Evolutionary conservation across 2,113 vertebrate species (phyloP).

Genomic region (Helogale parvula): DNA sequence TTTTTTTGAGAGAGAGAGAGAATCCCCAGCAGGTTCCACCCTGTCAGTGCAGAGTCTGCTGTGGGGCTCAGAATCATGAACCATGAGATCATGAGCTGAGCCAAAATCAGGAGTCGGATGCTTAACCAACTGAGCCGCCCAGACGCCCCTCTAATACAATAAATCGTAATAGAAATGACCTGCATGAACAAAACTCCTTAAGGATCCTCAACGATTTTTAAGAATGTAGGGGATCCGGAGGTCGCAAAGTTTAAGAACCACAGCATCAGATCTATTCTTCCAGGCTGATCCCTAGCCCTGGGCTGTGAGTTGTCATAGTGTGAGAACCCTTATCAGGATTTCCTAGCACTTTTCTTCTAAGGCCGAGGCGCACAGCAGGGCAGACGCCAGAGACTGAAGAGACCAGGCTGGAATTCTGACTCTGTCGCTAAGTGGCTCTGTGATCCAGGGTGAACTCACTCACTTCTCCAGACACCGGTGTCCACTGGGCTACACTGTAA

Average conservation of each 20-base stretch:
- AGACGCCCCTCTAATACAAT: background rate
- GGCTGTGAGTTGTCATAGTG: background rate
- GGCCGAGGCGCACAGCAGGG: background rate
- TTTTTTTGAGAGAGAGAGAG: too few relatives aligned
- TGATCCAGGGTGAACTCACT: background rate
- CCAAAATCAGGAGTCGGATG: too few relatives aligned
- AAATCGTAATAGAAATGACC: background rate
- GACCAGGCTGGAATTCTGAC: background rate
- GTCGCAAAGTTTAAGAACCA: background rate
- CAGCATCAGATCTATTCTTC: background rate
- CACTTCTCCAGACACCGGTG: background rate
- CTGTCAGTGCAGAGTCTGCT: too few relatives aligned
- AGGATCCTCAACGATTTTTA: background rate
- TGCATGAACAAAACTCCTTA: background rate
- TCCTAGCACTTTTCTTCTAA: background rate
- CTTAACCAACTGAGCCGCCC: too few relatives aligned
- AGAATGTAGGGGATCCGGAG: background rate
- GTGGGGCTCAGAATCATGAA: too few relatives aligned
- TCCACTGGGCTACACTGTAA: background rate
- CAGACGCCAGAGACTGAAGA: background rate
- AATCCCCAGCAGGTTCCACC: too few relatives aligned
- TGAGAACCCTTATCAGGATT: background rate
- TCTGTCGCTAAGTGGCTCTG: background rate
- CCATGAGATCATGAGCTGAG: too few relatives aligned
- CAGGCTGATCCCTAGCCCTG: background rate